Evolutionary conservation across 2,888 invertebrate genomes (phyloP).

Genomic region (Drosophila mimetica): DNA sequence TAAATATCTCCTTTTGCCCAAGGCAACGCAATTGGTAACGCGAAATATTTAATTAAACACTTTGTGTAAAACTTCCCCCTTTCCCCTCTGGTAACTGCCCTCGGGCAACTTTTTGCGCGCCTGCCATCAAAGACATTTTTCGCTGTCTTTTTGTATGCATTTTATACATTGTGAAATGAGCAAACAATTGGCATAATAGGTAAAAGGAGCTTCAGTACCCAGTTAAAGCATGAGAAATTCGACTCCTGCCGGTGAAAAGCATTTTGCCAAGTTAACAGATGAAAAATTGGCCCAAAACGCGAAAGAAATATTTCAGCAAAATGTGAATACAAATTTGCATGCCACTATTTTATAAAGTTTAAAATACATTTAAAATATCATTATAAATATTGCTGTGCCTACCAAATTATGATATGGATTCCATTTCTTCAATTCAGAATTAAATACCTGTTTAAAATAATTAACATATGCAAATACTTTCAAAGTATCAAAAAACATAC

Average conservation of each 20-base stretch:
- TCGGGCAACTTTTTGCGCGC: constrained; percentile 64
- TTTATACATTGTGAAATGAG: constrained; percentile 68
- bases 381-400: constrained; percentile 11
- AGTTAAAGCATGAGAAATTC: constrained; percentile 6
- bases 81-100: neutral
- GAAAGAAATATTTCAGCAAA: constrained; percentile 29
- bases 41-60: constrained; percentile 40
- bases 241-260: constrained; percentile 9
- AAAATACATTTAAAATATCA: constrained; percentile 8
- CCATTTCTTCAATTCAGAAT: neutral
- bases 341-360: constrained; percentile 4
- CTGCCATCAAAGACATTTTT: constrained; percentile 65
- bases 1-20: neutral
- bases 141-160: constrained; percentile 62
- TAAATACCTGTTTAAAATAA: neutral
- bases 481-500: neutral
- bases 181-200: constrained; percentile 72
- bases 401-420: constrained; percentile 8
- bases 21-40: constrained; percentile 7
- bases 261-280: constrained; percentile 12
- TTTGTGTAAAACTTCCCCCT: constrained; percentile 24
- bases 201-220: constrained; percentile 7
- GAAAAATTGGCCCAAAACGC: constrained; percentile 29
- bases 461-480: neutral
- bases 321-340: constrained; percentile 27